A percentile compares a stretch with the other conserved stretches of the same genome.
phyloP scores from a whole-genome alignment of 2,797 vertebrate genomes.

The Melanotaenia boesemani region DNA sequence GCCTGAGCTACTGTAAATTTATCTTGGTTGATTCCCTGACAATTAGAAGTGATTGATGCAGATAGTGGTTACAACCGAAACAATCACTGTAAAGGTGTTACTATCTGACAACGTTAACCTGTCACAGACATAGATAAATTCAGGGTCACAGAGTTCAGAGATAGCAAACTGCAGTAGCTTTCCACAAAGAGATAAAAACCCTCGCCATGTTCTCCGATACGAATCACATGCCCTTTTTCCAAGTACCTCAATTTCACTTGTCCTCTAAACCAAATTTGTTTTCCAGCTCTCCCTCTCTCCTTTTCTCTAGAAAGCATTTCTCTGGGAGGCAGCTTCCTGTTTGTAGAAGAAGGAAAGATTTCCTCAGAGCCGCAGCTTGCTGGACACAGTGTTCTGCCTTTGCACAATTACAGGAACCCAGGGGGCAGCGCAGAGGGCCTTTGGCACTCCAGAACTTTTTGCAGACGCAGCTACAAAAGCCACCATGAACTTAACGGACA shows the following conservation, averaged over 20 bases:
- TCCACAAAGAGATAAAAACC: conserved; percentile 23
- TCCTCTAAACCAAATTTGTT: conserved; percentile 24
- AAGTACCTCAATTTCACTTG: conserved; percentile 38
- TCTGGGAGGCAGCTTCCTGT: conserved; percentile 83
- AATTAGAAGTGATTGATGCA: conserved; percentile 13
- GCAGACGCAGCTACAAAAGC: conserved; percentile 19
- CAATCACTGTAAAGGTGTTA: conserved; percentile 18
- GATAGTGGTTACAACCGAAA: background rate
- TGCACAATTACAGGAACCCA: conserved; percentile 87
- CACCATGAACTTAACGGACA: conserved; percentile 22
- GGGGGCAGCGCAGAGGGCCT: conserved; percentile 73
- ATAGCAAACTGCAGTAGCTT: conserved; percentile 19
- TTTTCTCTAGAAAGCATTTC: conserved; percentile 72
- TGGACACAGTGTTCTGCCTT: conserved; percentile 82
- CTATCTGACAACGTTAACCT: conserved; percentile 10
- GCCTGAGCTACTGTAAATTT: conserved; percentile 2
- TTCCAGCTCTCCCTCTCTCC: conserved; percentile 24
- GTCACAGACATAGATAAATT: conserved; percentile 1
- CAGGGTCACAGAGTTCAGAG: conserved; percentile 20
- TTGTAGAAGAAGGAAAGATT: conserved; percentile 82
- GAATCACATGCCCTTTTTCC: conserved; percentile 44
- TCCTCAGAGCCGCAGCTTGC: conserved; percentile 78
- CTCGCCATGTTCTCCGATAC: conserved; percentile 25
- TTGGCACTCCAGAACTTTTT: conserved; percentile 45
- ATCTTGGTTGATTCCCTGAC: conserved; percentile 32